Evolutionary conservation across 1,140 invertebrate species (phyloP).

Genomic region (Drosophila tropicalis): DNA sequence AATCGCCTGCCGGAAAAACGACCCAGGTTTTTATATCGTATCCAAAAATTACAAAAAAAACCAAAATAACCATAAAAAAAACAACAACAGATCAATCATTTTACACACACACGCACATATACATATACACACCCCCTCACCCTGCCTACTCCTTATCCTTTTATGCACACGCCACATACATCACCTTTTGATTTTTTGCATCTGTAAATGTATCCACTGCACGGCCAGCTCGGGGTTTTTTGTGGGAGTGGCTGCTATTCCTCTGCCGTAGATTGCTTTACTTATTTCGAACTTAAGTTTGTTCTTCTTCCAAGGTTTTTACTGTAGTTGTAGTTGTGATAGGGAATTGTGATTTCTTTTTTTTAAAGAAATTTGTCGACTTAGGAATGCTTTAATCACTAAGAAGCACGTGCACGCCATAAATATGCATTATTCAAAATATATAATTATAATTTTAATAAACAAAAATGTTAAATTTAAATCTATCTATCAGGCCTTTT

Average conservation of each 20-base stretch:
- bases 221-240: constrained; percentile 36
- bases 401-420: not conserved
- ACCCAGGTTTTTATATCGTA: constrained; percentile 87
- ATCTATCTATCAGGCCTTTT: too few relatives aligned
- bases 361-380: too few relatives aligned
- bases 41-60: constrained; percentile 44
- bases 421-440: not conserved
- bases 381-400: not conserved
- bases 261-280: constrained; percentile 16
- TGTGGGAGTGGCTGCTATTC: constrained; percentile 16
- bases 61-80: not conserved
- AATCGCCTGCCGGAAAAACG: constrained; percentile 92
- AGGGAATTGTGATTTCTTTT: too few relatives aligned
- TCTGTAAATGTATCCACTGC: constrained; percentile 46
- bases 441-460: too few relatives aligned
- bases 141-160: constrained; percentile 22
- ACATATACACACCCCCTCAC: constrained; percentile 14
- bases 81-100: constrained; percentile 24
- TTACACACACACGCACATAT: not conserved
- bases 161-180: constrained; percentile 22
- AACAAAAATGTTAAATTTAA: too few relatives aligned
- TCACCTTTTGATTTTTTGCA: constrained; percentile 38
- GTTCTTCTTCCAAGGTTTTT: not conserved
- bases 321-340: not conserved
- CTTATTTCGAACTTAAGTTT: not conserved